phyloP scores from a whole-genome alignment of 2,888 invertebrate genomes.

The Drosophila melanosoma region DNA sequence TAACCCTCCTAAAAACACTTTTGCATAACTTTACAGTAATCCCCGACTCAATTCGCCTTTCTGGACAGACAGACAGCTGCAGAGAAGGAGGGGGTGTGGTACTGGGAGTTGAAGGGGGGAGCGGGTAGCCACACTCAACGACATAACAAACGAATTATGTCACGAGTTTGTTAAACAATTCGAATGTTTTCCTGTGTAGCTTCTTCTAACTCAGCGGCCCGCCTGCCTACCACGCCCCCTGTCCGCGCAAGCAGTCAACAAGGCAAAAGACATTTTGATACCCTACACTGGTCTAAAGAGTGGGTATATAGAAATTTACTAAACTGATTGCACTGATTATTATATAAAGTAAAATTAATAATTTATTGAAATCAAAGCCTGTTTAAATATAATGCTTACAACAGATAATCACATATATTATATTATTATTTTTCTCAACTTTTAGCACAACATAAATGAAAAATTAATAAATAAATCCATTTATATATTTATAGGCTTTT shows the following conservation, averaged over 20 bases:
- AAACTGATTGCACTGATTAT: neutral
- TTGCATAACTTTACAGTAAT: slow-evolving; percentile 63
- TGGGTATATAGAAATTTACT: neutral
- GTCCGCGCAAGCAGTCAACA: slow-evolving; percentile 35
- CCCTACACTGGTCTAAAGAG: slow-evolving; percentile 5
- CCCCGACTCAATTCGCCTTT: slow-evolving; percentile 43
- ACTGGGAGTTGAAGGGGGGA: neutral
- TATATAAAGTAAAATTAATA: neutral
- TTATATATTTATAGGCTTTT: neutral
- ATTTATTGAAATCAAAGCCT: neutral
- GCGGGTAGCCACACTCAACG: slow-evolving; percentile 52
- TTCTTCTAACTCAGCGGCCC: slow-evolving; percentile 2
- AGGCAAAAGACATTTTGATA: slow-evolving; percentile 37
- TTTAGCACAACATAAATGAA: neutral
- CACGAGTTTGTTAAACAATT: slow-evolving; percentile 74
- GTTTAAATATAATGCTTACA: neutral
- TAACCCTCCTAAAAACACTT: slow-evolving; percentile 52
- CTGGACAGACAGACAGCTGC: slow-evolving; percentile 41
- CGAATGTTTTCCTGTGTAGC: slow-evolving; percentile 59
- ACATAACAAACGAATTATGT: slow-evolving; percentile 71
- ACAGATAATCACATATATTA: too few relatives aligned
- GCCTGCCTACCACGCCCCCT: neutral
- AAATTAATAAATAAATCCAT: neutral
- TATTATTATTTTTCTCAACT: neutral
- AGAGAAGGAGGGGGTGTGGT: neutral